Conservation (phyloP, 2,113 vertebrate genomes). For the Sterna hirundo region DNA sequence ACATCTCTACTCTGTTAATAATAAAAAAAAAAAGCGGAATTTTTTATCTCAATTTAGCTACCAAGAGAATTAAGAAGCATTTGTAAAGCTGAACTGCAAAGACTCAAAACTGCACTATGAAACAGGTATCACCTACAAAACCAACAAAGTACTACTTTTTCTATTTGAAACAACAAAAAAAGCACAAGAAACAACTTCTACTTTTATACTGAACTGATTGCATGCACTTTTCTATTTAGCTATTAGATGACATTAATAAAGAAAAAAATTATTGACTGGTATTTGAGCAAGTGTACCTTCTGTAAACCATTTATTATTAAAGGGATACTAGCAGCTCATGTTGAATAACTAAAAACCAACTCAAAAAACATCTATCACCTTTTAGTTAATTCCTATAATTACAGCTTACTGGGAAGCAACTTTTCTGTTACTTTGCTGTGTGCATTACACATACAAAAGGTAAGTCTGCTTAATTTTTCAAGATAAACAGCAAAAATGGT, state of each 20-base stretch:
- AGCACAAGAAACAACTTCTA: neutral
- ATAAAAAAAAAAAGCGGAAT: neutral
- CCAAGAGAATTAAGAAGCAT: neutral
- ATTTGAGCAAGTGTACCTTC: neutral
- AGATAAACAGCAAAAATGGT: neutral
- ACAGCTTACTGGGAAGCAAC: neutral
- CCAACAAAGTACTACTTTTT: neutral
- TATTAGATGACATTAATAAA: neutral
- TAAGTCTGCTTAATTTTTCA: neutral
- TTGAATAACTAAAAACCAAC: neutral
- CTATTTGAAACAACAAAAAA: neutral
- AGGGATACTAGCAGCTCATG: neutral
- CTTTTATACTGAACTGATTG: neutral
- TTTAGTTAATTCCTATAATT: neutral
- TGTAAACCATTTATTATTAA: neutral
- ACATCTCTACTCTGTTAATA: neutral
- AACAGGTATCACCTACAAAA: neutral
- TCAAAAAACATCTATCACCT: accelerated
- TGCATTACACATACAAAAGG: neutral
- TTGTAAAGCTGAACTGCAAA: neutral
- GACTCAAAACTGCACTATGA: neutral
- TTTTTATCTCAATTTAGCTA: neutral
- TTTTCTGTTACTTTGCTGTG: neutral
- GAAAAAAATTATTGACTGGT: neutral
- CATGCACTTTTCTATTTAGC: neutral